A percentile compares a stretch with the other conserved stretches of the same genome.
Evolutionary conservation across 2,797 vertebrate species (phyloP).

Genomic region (Corythornis leucogaster): DNA sequence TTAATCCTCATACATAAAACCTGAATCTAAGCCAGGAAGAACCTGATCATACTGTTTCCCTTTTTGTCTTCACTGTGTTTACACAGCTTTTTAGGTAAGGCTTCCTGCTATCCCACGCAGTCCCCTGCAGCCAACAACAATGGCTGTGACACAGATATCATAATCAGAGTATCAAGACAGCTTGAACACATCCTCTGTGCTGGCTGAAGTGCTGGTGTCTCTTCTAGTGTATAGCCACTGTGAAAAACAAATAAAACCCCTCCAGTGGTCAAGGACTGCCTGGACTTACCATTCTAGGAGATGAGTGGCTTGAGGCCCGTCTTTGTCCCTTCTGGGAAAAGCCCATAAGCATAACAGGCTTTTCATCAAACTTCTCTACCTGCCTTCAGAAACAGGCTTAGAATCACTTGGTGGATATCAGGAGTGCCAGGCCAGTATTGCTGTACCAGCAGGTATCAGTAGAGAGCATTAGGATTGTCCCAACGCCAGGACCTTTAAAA

Average conservation of each 20-base stretch:
- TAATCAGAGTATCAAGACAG: background rate
- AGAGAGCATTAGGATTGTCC: background rate
- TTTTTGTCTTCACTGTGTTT: background rate
- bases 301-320: background rate
- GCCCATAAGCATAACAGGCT: background rate
- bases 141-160: background rate
- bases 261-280: background rate
- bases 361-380: background rate
- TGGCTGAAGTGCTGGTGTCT: background rate
- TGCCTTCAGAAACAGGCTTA: background rate
- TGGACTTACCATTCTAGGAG: background rate
- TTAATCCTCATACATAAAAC: background rate
- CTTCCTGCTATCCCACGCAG: background rate
- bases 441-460: background rate
- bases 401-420: background rate
- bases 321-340: background rate
- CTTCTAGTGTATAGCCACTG: background rate
- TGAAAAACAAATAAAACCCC: background rate
- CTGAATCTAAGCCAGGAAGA: background rate
- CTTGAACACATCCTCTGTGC: background rate
- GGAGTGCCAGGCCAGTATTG: background rate
- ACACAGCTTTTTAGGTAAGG: background rate
- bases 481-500: background rate
- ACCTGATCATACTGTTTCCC: background rate
- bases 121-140: background rate